Evolutionary conservation across 1,140 invertebrate species (phyloP).

Genomic region (Drosophila nigrodunni): DNA sequence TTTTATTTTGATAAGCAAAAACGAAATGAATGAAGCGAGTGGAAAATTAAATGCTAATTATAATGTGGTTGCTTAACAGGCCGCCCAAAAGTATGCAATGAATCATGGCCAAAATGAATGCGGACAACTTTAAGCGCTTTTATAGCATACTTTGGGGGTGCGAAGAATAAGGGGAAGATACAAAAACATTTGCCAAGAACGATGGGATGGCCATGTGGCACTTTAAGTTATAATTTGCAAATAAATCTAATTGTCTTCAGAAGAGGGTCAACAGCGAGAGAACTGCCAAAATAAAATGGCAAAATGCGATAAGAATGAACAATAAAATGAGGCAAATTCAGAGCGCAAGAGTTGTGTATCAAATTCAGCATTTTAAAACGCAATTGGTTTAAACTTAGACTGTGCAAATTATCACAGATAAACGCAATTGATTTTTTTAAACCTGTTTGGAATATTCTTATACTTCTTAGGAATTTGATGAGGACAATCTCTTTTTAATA

Average conservation of each 20-base stretch:
- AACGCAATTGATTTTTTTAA: too few species aligned
- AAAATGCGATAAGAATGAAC: not conserved
- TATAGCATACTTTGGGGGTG: slow-evolving; percentile 61
- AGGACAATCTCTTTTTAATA: not conserved
- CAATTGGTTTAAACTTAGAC: too few species aligned
- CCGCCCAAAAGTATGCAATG: slow-evolving; percentile 63
- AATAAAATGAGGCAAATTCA: not conserved
- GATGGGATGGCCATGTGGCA: slow-evolving; percentile 45
- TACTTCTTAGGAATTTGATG: too few species aligned
- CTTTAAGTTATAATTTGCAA: slow-evolving; percentile 73
- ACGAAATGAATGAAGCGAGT: slow-evolving; percentile 3
- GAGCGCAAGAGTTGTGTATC: too few species aligned
- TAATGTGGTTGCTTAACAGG: slow-evolving; percentile 40
- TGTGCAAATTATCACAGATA: too few species aligned
- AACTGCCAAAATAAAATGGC: slow-evolving; percentile 20
- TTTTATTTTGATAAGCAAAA: slow-evolving; percentile 41
- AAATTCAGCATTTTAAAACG: too few species aligned
- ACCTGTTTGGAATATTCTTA: too few species aligned
- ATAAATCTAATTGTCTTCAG: slow-evolving; percentile 73
- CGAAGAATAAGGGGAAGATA: slow-evolving; percentile 21
- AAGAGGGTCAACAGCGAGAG: slow-evolving; percentile 39
- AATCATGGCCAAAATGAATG: slow-evolving; percentile 55
- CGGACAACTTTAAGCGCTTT: slow-evolving; percentile 59
- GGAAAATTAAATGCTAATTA: slow-evolving; percentile 72
- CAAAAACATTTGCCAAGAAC: slow-evolving; percentile 20